Evolutionary conservation across 2,888 invertebrate genomes (phyloP).

Genomic region (Synergus gifuensis): DNA sequence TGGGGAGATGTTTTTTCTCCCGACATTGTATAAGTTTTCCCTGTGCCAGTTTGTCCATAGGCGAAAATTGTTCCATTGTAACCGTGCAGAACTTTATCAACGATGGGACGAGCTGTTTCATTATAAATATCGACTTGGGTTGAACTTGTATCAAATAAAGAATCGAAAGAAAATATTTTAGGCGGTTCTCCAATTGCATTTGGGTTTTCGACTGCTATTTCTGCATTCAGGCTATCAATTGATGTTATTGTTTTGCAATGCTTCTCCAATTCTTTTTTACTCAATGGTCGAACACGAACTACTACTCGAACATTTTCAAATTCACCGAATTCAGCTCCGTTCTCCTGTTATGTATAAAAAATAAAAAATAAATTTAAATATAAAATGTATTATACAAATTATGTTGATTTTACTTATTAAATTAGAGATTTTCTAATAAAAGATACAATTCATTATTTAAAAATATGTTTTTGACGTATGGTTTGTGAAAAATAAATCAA

Average conservation of each 20-base stretch:
- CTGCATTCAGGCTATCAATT: slow-evolving; percentile 87
- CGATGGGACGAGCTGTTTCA: slow-evolving; percentile 96
- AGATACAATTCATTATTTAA: neutral
- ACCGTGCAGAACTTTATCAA: slow-evolving; percentile 96
- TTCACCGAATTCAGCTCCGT: slow-evolving; percentile 80
- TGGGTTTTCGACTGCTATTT: slow-evolving; percentile 88
- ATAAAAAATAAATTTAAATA: too few relatives aligned
- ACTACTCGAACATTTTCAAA: slow-evolving; percentile 98
- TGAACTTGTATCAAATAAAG: slow-evolving; percentile 92
- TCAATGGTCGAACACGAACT: slow-evolving; percentile 95
- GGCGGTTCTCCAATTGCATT: slow-evolving; percentile 87
- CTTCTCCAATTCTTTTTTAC: slow-evolving; percentile 88
- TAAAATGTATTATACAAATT: neutral
- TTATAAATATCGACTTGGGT: slow-evolving; percentile 97
- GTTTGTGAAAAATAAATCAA: neutral
- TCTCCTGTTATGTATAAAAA: slow-evolving; percentile 78
- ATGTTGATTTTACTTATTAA: neutral
- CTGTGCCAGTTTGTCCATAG: slow-evolving; percentile 96
- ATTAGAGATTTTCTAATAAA: neutral
- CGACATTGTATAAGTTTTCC: slow-evolving; percentile 99
- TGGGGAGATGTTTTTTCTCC: slow-evolving; percentile 93
- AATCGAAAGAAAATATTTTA: slow-evolving; percentile 96
- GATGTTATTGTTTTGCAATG: slow-evolving; percentile 86
- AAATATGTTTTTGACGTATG: neutral
- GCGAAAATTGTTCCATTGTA: slow-evolving; percentile 97